Conservation (phyloP, 2,113 vertebrate genomes). For the Amphilophus citrinellus region DNA sequence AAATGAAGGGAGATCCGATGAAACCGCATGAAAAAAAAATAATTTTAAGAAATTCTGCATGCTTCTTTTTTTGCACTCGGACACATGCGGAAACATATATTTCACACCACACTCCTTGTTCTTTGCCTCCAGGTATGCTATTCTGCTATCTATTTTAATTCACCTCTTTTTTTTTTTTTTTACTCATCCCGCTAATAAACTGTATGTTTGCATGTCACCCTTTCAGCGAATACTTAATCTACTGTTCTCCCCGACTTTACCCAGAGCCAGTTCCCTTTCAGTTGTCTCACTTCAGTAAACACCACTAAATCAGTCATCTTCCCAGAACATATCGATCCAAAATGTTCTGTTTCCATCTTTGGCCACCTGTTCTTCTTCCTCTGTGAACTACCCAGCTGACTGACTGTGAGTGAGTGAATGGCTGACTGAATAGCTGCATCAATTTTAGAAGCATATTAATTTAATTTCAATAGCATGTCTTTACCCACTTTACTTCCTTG, state of each 20-base stretch:
- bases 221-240: background rate
- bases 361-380: constrained; percentile 43
- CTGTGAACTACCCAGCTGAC: background rate
- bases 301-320: constrained; percentile 35
- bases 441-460: background rate
- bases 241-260: background rate
- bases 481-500: background rate
- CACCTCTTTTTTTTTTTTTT: background rate
- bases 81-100: constrained; percentile 15
- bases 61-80: background rate
- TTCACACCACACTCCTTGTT: background rate
- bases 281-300: constrained; percentile 38
- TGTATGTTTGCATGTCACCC: background rate
- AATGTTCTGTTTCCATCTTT: constrained; percentile 27
- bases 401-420: constrained; percentile 10
- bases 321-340: constrained; percentile 51
- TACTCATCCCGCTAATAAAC: background rate
- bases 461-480: background rate
- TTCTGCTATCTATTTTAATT: background rate
- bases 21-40: background rate
- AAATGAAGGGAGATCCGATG: constrained; percentile 31
- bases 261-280: constrained; percentile 5
- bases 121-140: background rate
- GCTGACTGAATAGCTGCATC: background rate
- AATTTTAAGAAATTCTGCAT: constrained; percentile 10